Conservation (phyloP, 2,888 invertebrate species). For the Drosophila atroscutellata region DNA sequence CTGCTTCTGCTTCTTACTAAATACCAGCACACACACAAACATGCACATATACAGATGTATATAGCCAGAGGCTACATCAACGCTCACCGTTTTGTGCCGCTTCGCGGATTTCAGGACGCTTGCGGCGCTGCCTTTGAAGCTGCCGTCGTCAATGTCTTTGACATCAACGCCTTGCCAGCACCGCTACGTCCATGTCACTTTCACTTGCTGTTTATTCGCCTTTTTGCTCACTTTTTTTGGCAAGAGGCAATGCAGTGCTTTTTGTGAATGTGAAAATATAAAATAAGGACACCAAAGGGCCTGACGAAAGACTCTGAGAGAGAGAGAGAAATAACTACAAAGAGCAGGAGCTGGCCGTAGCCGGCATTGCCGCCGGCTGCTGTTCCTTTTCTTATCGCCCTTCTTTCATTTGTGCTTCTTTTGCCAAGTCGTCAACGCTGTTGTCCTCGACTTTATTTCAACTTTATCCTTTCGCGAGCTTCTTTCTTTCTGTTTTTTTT, state of each 20-base stretch:
- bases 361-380: constrained; percentile 43
- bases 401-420: constrained; percentile 4
- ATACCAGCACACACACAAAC: not conserved
- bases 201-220: constrained; percentile 31
- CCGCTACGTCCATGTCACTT: constrained; percentile 42
- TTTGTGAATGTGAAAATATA: constrained; percentile 37
- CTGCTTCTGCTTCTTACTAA: constrained; percentile 1
- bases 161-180: constrained; percentile 67
- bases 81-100: constrained; percentile 31
- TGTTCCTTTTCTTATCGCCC: constrained; percentile 3
- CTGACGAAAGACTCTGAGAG: not conserved
- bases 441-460: constrained; percentile 49
- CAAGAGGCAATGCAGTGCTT: constrained; percentile 50
- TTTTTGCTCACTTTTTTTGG: constrained; percentile 47
- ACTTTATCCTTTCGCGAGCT: constrained; percentile 68
- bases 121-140: constrained; percentile 69
- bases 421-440: constrained; percentile 49
- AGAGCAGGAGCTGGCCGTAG: constrained; percentile 37
- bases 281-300: constrained; percentile 15
- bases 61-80: constrained; percentile 41
- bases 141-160: constrained; percentile 40
- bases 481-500: constrained; percentile 23
- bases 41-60: not conserved
- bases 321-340: constrained; percentile 41
- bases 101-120: constrained; percentile 47